phyloP scores from a whole-genome alignment of 2,888 invertebrate species.

The Tiliacea citrago region DNA sequence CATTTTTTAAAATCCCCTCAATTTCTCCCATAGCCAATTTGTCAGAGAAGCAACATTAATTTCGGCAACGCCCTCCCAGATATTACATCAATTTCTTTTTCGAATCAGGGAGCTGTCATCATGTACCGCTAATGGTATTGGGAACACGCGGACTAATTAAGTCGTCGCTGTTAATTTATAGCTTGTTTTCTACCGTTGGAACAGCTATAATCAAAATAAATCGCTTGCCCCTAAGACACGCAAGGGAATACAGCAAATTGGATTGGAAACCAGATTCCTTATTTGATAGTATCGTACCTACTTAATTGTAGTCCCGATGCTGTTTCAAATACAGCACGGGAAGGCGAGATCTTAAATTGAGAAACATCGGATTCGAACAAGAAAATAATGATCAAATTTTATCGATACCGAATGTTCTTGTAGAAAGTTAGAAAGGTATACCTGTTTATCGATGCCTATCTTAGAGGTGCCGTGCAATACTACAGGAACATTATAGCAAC shows the following conservation, averaged over 20 bases:
- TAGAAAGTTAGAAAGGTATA: conserved; percentile 63
- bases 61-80: conserved; percentile 78
- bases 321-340: conserved; percentile 45
- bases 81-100: conserved; percentile 84
- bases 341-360: conserved; percentile 57
- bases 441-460: conserved; percentile 75
- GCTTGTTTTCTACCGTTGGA: conserved; percentile 84
- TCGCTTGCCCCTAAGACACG: conserved; percentile 85
- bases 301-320: conserved; percentile 62
- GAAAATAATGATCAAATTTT: conserved; percentile 66
- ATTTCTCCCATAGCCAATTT: conserved; percentile 68
- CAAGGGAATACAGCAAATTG: conserved; percentile 86
- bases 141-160: conserved; percentile 87
- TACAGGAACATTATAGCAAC: conserved; percentile 65
- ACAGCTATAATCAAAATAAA: conserved; percentile 89
- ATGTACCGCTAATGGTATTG: conserved; percentile 87
- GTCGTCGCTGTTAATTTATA: conserved; percentile 88
- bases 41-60: conserved; percentile 75
- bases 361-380: conserved; percentile 57
- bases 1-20: conserved; percentile 65
- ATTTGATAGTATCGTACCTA: conserved; percentile 73
- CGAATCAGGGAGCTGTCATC: conserved; percentile 84
- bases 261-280: conserved; percentile 82
- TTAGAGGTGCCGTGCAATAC: conserved; percentile 61
- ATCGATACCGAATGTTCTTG: conserved; percentile 57